Evolutionary conservation across 2,113 vertebrate species (phyloP).

Genomic region (Talpa occidentalis): DNA sequence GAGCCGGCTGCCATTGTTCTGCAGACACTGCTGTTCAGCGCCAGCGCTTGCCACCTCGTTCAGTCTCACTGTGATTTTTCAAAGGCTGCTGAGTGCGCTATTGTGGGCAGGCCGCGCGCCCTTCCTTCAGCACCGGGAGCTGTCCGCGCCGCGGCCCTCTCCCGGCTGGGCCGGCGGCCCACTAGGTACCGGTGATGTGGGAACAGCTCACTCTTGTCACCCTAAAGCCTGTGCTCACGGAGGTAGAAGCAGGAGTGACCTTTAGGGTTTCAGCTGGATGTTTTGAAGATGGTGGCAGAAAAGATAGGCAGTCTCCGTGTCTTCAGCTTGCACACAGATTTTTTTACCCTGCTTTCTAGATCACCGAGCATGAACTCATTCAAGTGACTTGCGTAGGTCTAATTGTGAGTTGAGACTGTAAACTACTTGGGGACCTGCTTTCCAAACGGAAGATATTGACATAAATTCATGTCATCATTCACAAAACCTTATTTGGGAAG

Average conservation of each 20-base stretch:
- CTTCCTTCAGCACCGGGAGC: conserved; percentile 92
- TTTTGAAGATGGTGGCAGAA: conserved; percentile 62
- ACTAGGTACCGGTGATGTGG: conserved; percentile 71
- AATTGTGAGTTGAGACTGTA: not conserved
- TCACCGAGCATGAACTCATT: not conserved
- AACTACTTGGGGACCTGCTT: not conserved
- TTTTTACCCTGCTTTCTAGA: conserved; percentile 16
- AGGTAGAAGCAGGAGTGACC: conserved; percentile 55
- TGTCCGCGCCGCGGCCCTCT: conserved; percentile 86
- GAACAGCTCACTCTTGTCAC: conserved; percentile 72
- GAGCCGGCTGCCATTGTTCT: conserved; percentile 90
- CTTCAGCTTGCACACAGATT: not conserved
- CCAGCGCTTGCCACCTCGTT: conserved; percentile 78
- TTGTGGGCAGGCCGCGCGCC: conserved; percentile 62
- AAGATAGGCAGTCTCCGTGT: not conserved
- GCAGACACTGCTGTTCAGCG: conserved; percentile 83
- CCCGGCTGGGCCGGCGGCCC: conserved; percentile 70
- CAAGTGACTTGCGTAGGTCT: not conserved
- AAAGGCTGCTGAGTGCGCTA: conserved; percentile 77
- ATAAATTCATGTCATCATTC: not conserved
- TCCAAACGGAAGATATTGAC: not conserved
- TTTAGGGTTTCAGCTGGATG: conserved; percentile 42
- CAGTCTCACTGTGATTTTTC: conserved; percentile 77
- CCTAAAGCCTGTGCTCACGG: conserved; percentile 60
- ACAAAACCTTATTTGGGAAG: not conserved